Conservation (phyloP, 2,797 vertebrate genomes). For the Myotis vivesi region DNA sequence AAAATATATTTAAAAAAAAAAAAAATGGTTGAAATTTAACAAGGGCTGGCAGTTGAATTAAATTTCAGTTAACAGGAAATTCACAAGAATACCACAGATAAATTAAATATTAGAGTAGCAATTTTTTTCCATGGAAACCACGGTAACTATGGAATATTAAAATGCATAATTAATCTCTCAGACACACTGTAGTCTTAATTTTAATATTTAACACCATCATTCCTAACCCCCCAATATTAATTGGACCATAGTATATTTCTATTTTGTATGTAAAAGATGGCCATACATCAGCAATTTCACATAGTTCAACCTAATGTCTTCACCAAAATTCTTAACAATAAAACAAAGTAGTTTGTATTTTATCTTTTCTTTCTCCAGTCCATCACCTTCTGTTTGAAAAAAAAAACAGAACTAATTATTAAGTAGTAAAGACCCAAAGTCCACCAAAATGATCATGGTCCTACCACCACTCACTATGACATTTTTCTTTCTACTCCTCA, state of each 20-base stretch:
- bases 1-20: too few species aligned
- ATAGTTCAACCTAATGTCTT: not conserved
- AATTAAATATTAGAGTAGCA: not conserved
- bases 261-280: constrained; percentile 23
- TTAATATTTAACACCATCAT: not conserved
- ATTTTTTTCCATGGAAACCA: constrained; percentile 12
- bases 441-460: not conserved
- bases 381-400: not conserved
- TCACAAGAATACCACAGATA: constrained; percentile 31
- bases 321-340: constrained; percentile 38
- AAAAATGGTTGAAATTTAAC: constrained; percentile 43
- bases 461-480: not conserved
- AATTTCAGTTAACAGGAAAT: constrained; percentile 41
- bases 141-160: constrained; percentile 9
- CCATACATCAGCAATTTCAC: not conserved
- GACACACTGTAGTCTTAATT: constrained; percentile 4
- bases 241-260: constrained; percentile 4
- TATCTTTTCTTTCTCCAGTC: constrained; percentile 23
- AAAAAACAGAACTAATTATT: not conserved
- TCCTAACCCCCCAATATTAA: not conserved
- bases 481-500: constrained; percentile 26
- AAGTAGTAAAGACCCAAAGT: not conserved
- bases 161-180: constrained; percentile 21
- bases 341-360: constrained; percentile 9
- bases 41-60: constrained; percentile 29